A percentile compares a stretch with the other conserved stretches of the same genome.
These are phyloP conservation scores for Vulpes lagopus DNA, from an alignment of 2,113 vertebrate genomes.

Conservation along the genomic window DNA sequence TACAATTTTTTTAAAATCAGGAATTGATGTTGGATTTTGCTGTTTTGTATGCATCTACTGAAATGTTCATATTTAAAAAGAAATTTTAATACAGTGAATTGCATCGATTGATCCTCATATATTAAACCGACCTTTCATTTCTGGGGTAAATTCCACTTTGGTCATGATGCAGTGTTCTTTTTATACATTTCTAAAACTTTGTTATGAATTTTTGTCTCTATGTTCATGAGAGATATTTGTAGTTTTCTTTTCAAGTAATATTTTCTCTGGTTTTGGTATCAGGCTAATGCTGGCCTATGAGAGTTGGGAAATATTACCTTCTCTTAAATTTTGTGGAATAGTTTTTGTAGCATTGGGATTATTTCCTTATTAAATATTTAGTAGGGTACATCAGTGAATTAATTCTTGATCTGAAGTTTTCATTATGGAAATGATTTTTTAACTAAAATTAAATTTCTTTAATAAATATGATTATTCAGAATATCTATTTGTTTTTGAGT, in stretches of 20 bases:
- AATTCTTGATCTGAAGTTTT: background rate
- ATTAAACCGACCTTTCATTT: slow-evolving; percentile 13
- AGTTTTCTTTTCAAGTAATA: slow-evolving; percentile 2
- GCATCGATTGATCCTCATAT: background rate
- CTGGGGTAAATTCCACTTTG: background rate
- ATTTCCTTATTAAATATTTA: slow-evolving; percentile 24
- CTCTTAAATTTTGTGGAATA: background rate
- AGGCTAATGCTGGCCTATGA: background rate
- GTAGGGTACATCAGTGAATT: background rate
- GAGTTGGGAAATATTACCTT: background rate
- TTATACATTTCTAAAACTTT: background rate
- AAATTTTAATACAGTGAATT: background rate
- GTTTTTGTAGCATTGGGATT: background rate
- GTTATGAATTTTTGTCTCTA: background rate
- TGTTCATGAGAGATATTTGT: background rate
- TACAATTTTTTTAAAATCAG: background rate
- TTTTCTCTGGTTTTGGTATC: background rate
- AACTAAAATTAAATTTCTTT: background rate
- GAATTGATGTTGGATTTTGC: background rate
- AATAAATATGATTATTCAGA: background rate
- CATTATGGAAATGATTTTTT: background rate
- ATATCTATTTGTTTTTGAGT: background rate
- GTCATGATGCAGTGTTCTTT: background rate
- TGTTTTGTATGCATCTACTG: background rate
- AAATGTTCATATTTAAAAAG: background rate